phyloP scores from a whole-genome alignment of 2,113 vertebrate genomes.

The Cettia cetti region DNA sequence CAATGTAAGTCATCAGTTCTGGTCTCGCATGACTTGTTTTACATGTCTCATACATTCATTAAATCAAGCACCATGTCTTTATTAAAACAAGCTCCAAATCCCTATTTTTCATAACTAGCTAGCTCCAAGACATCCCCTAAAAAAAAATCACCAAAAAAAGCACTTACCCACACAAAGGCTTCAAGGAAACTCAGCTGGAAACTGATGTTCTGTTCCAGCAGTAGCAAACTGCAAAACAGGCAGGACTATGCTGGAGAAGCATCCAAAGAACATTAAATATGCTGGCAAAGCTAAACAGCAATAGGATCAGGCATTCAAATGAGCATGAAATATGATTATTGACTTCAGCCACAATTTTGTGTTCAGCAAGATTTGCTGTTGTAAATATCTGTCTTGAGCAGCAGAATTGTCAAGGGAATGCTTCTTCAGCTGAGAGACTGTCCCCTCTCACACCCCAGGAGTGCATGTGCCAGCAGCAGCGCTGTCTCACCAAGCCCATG shows the following conservation, averaged over 20 bases:
- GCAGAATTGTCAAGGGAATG: not conserved
- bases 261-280: not conserved
- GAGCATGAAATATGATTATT: not conserved
- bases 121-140: not conserved
- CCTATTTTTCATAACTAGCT: not conserved
- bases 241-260: not conserved
- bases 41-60: not conserved
- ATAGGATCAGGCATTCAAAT: not conserved
- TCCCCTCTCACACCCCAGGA: not conserved
- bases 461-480: not conserved
- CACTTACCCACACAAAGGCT: constrained; percentile 23
- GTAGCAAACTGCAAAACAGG: not conserved
- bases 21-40: not conserved
- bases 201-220: not conserved
- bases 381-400: not conserved
- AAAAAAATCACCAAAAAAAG: not conserved
- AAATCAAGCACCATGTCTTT: not conserved
- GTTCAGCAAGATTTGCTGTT: not conserved
- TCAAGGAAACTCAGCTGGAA: not conserved
- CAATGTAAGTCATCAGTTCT: not conserved
- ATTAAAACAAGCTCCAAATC: not conserved
- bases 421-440: not conserved
- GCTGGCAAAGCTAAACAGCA: not conserved
- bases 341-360: not conserved
- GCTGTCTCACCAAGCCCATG: not conserved